Base-by-base conservation (phyloP, 2,797 vertebrate genomes). In the Pristis pectinata region DNA sequence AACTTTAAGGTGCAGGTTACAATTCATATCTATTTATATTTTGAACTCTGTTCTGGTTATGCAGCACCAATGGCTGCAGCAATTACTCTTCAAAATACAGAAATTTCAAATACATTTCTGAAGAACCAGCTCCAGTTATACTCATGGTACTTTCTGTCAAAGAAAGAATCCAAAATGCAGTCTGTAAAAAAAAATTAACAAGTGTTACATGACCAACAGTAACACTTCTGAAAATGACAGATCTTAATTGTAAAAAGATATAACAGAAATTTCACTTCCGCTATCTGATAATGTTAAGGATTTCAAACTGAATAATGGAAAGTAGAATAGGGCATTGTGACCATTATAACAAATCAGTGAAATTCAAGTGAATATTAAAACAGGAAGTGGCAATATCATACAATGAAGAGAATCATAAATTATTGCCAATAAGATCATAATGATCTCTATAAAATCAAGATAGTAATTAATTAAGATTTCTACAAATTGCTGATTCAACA, bases 381-480 rank as follows among this genome's bases (percentile, higher is more conserved):
- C 34, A 67, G n/a, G 61, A 91, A 17, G n/a, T 2, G 61, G 59
- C 5, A 22, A 91, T 34, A 41, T 24, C 53, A 56, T 83, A 89
- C 83, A 64, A 92, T 85, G 82, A 92, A 67, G 24, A 24, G n/a
- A 92, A 67, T 67, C 61, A 24, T 41, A 41, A 41, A 92, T 67
- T 61, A 92, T 30, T 67, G 61, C 7, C 9, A 92, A 92, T 41
- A 67, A 92, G 22, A 41, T 24, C 44, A 83, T 53, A 83, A 53
- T 53, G 22, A 91, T 91, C 5, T 64, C 37, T 37, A 92, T 24
- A 19, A 37, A 61, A 37, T 0, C 37, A 92, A 92, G n/a, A 92
- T 92, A 67, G 85, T 85, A 49, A 91, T 34, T 44, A 91, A 67
- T 67, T 85, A 24, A 67, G 89, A 67, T 91, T 67, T 61, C 15